Evolutionary conservation across 1,140 invertebrate species (phyloP).

Genomic region (Ooceraea biroi): DNA sequence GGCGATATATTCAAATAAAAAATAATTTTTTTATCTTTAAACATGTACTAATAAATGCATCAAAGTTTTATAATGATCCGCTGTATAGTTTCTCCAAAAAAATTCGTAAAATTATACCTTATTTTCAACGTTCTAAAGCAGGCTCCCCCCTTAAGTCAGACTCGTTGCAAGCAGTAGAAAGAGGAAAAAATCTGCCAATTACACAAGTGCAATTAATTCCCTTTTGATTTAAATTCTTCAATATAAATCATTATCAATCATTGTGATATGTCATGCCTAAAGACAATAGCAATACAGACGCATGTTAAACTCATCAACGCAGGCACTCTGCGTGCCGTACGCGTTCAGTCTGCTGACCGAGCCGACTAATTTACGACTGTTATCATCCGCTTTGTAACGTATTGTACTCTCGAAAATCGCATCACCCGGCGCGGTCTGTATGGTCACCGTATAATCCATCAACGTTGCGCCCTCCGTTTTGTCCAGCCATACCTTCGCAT

Average conservation of each 20-base stretch:
- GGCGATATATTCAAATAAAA: no score
- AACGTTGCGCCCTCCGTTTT: constrained; percentile 80
- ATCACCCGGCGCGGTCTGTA: constrained; percentile 89
- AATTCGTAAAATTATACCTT: no score
- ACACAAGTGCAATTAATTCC: neutral
- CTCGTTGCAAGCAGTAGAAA: neutral
- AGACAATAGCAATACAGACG: constrained; percentile 93
- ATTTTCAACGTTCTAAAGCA: no score
- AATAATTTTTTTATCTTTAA: no score
- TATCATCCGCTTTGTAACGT: constrained; percentile 79
- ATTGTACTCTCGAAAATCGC: constrained; percentile 93
- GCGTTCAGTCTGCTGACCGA: constrained; percentile 92
- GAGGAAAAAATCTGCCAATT: neutral
- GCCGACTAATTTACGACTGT: constrained; percentile 86
- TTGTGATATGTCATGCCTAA: constrained; percentile 55
- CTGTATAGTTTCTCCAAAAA: no score
- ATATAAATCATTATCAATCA: constrained; percentile 51
- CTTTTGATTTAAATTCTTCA: constrained; percentile 24
- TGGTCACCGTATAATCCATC: constrained; percentile 89
- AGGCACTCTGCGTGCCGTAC: constrained; percentile 93
- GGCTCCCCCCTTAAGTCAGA: no score
- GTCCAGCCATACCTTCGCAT: constrained; percentile 86
- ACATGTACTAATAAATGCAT: no score
- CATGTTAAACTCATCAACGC: constrained; percentile 91
- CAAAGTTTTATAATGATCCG: no score